A percentile compares a stretch with the other conserved stretches of the same genome.
phyloP scores from a whole-genome alignment of 2,888 invertebrate species.

The Anarsia innoxiella region DNA sequence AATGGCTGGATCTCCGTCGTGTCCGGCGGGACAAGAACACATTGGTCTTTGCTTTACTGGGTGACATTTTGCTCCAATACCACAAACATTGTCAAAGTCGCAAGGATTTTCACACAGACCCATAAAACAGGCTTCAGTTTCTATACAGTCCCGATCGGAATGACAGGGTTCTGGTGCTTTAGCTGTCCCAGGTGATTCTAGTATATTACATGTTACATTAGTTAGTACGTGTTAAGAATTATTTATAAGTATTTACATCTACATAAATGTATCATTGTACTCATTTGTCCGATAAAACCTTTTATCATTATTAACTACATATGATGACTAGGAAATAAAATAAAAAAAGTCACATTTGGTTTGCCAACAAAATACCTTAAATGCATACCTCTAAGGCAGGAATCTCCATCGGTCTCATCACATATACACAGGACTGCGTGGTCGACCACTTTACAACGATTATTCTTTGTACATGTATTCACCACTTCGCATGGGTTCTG shows the following conservation, averaged over 20 bases:
- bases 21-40: constrained; percentile 86
- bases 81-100: constrained; percentile 86
- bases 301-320: constrained; percentile 10
- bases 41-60: constrained; percentile 89
- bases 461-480: constrained; percentile 75
- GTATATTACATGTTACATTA: constrained; percentile 59
- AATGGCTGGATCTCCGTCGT: constrained; percentile 87
- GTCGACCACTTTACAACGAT: constrained; percentile 77
- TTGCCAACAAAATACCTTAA: constrained; percentile 37
- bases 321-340: background rate
- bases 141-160: constrained; percentile 89
- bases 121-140: constrained; percentile 88
- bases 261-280: constrained; percentile 21
- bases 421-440: constrained; percentile 79
- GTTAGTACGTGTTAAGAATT: constrained; percentile 34
- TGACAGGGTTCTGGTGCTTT: constrained; percentile 86
- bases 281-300: constrained; percentile 68
- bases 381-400: constrained; percentile 79
- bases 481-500: constrained; percentile 75
- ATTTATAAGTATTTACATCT: constrained; percentile 10
- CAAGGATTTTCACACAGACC: constrained; percentile 88
- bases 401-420: constrained; percentile 73
- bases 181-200: constrained; percentile 82
- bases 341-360: constrained; percentile 12
- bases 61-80: constrained; percentile 83